A percentile compares a stretch with the other conserved stretches of the same genome.
These are phyloP conservation scores for Tetheella fluctuosa DNA, from an alignment of 2,888 invertebrate species.

Conservation along the genomic window DNA sequence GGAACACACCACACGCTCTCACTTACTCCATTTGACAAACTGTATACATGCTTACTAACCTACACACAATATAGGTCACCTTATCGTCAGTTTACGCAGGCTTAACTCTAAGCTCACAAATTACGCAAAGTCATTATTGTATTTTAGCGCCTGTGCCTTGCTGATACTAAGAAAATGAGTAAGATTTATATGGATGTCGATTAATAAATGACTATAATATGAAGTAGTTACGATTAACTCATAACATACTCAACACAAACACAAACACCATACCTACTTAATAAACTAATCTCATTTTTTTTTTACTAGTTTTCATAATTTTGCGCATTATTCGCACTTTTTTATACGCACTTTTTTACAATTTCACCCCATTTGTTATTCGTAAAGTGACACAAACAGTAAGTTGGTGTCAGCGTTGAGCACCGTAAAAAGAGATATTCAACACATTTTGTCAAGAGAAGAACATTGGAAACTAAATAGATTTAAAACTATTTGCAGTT, in stretches of 20 bases:
- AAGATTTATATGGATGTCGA: too few species aligned
- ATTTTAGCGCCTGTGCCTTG: neutral
- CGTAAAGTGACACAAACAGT: too few species aligned
- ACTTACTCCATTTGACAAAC: conserved; percentile 22
- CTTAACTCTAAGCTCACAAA: neutral
- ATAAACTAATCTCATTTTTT: too few species aligned
- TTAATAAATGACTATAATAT: too few species aligned
- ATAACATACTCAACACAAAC: too few species aligned
- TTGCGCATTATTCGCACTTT: too few species aligned
- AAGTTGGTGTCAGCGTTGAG: neutral
- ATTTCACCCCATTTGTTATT: too few species aligned
- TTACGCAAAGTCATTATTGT: conserved; percentile 12
- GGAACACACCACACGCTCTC: conserved; percentile 20
- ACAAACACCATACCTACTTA: too few species aligned
- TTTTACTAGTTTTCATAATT: too few species aligned
- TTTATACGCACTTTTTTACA: too few species aligned
- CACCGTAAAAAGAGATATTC: neutral
- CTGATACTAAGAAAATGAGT: neutral
- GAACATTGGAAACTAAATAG: neutral
- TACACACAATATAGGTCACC: neutral
- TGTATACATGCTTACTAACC: conserved; percentile 3
- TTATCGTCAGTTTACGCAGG: conserved; percentile 4
- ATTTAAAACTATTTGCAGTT: neutral
- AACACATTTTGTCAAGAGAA: neutral
- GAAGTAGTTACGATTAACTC: too few species aligned